Evolutionary conservation across 2,113 vertebrate genomes (phyloP), one percentile per base, ranked within the genome.

Genomic region (Phalacrocorax brasilianus): DNA sequence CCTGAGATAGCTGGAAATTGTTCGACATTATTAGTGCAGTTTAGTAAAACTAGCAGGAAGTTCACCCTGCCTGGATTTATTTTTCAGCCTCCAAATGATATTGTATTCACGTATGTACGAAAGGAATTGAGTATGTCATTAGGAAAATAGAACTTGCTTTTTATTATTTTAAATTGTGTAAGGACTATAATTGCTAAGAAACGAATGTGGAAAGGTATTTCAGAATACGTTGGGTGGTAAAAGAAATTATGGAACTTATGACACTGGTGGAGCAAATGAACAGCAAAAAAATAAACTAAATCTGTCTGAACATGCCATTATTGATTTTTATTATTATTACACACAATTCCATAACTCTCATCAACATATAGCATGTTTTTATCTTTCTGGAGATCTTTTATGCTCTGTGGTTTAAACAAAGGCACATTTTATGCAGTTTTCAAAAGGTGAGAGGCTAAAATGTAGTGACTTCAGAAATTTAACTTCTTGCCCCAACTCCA

Each of bases 161-260:
- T 98, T 98, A 97, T 97, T 97, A 93, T 98, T 98, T 98, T 93
- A 97, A 97, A 97, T 96, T 96, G 93, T 96, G 88, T 88, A 96
- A 94, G 94, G 96, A 85, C 93, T 97, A 35, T 98, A 97, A 98
- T 98, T 98, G 97, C 97, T 95, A 79, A 88, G 95, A 96, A 97
- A 95, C 88, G 56, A 82, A 95, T 82, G 85, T 94, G 95, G 96
- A 97, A 94, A 97, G 91, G 97, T 97, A 96, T 75, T 96, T 94
- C 97, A 91, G 97, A 95, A 88, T 96, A 87, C 94, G 77, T 28
- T 86, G 90, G 38, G 71, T 93, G 78, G 61, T 87, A 80, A 91
- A 93, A 89, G 89, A 93, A 88, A 96, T 95, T 85, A 91, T 5
- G 8, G 70, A 58, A 35, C 77, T 89, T 87, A 44, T 0, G 53